These are phyloP conservation scores for Cercopithecus mona DNA, from an alignment of 2,113 vertebrate species.

Conservation along the genomic window DNA sequence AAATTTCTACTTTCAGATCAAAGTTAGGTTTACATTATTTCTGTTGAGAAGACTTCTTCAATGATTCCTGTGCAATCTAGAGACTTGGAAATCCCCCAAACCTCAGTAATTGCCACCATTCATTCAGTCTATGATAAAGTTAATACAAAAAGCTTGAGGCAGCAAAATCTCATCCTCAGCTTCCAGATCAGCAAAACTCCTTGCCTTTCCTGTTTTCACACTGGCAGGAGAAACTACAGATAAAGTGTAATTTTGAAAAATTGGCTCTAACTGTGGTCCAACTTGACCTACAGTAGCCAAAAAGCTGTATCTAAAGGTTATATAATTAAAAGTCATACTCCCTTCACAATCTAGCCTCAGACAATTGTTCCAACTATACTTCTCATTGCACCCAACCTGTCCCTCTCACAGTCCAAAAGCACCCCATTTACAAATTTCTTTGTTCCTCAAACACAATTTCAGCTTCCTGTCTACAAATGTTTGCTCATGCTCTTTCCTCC, in stretches of 20 bases:
- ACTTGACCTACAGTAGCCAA: background rate
- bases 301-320: background rate
- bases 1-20: slow-evolving; percentile 13
- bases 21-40: background rate
- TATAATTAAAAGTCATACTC: slow-evolving; percentile 28
- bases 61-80: background rate
- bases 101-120: background rate
- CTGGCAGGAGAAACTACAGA: slow-evolving; percentile 27
- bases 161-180: background rate
- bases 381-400: background rate
- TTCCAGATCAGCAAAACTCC: slow-evolving; percentile 27
- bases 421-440: background rate
- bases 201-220: slow-evolving; percentile 14
- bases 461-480: background rate
- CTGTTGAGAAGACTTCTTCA: background rate
- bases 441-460: slow-evolving; percentile 14
- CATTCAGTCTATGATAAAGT: slow-evolving; percentile 8
- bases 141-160: slow-evolving; percentile 24
- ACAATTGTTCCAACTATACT: background rate
- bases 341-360: background rate
- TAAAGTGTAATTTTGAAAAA: background rate
- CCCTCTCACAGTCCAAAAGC: background rate
- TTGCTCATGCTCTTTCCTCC: background rate
- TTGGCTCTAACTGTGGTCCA: background rate
- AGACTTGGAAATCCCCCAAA: background rate